phyloP scores from a whole-genome alignment of 2,113 vertebrate genomes.

The Speoplatyrhinus poulsoni region DNA sequence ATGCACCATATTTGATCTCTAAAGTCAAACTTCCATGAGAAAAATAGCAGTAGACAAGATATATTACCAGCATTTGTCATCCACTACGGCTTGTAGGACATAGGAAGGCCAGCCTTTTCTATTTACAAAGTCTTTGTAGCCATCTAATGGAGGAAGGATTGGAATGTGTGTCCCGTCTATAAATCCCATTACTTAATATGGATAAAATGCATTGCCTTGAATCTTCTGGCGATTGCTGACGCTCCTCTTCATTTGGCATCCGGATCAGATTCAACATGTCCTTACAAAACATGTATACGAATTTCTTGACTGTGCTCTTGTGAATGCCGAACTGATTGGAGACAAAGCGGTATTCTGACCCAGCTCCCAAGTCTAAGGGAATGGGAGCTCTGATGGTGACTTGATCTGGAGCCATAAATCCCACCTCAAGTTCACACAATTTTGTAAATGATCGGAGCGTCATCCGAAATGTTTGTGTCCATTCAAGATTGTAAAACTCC shows the following conservation, averaged over 20 bases:
- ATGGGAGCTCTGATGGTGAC: too few relatives aligned
- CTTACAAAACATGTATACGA: slow-evolving; percentile 14
- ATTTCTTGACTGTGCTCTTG: slow-evolving; percentile 3
- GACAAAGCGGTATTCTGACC: too few relatives aligned
- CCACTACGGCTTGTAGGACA: neutral
- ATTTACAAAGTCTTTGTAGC: slow-evolving; percentile 8
- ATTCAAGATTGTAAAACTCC: too few relatives aligned
- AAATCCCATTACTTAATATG: neutral
- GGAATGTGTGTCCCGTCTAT: slow-evolving; percentile 10
- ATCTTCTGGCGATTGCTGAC: neutral
- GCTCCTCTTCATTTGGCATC: slow-evolving; percentile 3
- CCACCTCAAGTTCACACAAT: too few relatives aligned
- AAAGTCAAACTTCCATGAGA: too few relatives aligned
- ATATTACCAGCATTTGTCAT: neutral
- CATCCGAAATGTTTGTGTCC: too few relatives aligned
- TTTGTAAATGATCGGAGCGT: too few relatives aligned
- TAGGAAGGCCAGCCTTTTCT: slow-evolving; percentile 6
- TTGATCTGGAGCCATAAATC: too few relatives aligned
- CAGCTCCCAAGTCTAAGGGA: too few relatives aligned
- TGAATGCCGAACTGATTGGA: too few relatives aligned
- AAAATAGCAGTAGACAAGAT: neutral
- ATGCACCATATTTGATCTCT: too few relatives aligned
- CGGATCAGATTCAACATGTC: neutral
- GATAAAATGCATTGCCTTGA: neutral
- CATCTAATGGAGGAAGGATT: neutral